Percentiles rank a stretch among this genome's conserved stretches.
Conservation (phyloP, 2,113 vertebrate species). For the Melanocharis versteri region DNA sequence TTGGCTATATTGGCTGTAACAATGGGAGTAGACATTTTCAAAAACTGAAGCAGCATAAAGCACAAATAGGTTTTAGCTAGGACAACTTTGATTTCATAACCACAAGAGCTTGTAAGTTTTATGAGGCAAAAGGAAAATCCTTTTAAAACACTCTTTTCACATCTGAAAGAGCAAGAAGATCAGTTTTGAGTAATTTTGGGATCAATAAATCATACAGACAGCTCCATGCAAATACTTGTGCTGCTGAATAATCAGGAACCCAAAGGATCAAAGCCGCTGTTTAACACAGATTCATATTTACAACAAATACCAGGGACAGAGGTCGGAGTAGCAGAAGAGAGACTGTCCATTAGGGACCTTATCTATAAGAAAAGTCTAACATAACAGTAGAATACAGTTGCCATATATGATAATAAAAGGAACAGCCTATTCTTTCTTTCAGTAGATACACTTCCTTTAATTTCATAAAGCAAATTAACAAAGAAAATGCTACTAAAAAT, state of each 20-base stretch:
- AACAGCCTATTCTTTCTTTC: not conserved
- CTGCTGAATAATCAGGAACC: not conserved
- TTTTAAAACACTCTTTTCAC: not conserved
- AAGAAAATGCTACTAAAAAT: not conserved
- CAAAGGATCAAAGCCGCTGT: not conserved
- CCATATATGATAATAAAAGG: not conserved
- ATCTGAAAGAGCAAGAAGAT: not conserved
- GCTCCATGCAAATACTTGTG: not conserved
- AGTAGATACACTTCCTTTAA: not conserved
- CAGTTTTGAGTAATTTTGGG: not conserved
- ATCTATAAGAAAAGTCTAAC: not conserved
- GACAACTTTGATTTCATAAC: not conserved
- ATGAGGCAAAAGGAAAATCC: not conserved
- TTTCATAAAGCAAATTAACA: not conserved
- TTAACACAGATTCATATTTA: not conserved
- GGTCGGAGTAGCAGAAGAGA: not conserved
- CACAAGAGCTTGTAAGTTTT: not conserved
- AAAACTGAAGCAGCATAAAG: not conserved
- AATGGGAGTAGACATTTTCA: not conserved
- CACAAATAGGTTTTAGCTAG: not conserved
- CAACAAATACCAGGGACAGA: not conserved
- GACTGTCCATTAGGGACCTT: not conserved
- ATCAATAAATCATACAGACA: not conserved
- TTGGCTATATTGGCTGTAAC: not conserved
- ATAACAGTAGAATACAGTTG: not conserved